A percentile compares a stretch with the other conserved stretches of the same genome.
These are phyloP conservation scores for Euspilapteryx auroguttella DNA, from an alignment of 2,888 invertebrate genomes.

Conservation along the genomic window DNA sequence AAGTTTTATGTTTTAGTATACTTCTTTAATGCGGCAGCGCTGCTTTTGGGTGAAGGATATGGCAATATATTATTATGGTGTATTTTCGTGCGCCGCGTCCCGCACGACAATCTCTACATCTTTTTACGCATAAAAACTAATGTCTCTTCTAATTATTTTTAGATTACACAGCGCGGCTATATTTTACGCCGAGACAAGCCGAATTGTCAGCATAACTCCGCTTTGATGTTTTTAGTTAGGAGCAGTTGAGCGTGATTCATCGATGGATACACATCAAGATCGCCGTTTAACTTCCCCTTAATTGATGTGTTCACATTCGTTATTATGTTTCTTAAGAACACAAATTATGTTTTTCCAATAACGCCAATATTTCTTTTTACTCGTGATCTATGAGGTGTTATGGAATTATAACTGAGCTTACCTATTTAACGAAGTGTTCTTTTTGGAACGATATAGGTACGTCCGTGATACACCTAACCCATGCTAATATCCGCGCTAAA, in stretches of 20 bases:
- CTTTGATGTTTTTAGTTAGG: slow-evolving; percentile 58
- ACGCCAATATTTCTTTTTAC: no score
- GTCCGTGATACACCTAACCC: no score
- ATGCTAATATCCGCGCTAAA: slow-evolving; percentile 35
- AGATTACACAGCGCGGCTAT: slow-evolving; percentile 57
- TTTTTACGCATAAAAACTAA: slow-evolving; percentile 60
- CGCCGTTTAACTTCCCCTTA: slow-evolving; percentile 40
- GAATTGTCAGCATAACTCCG: slow-evolving; percentile 59
- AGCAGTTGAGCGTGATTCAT: slow-evolving; percentile 50
- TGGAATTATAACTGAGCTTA: no score
- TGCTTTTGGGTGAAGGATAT: no score
- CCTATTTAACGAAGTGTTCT: no score
- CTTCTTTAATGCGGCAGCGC: no score
- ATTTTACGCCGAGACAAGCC: slow-evolving; percentile 50
- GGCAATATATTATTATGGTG: no score
- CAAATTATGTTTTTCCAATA: no score
- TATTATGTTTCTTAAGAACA: no score
- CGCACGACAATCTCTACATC: slow-evolving; percentile 35
- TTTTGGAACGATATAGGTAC: no score
- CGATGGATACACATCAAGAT: slow-evolving; percentile 47
- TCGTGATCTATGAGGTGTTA: no score
- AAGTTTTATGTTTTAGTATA: no score
- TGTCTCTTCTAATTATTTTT: slow-evolving; percentile 60
- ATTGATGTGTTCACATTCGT: slow-evolving; percentile 35
- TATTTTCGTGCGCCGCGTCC: slow-evolving; percentile 47